These are phyloP conservation scores for Zoanthus sociatus DNA, from an alignment of 92 coral and sea anemone genomes.

Conservation along the genomic window DNA sequence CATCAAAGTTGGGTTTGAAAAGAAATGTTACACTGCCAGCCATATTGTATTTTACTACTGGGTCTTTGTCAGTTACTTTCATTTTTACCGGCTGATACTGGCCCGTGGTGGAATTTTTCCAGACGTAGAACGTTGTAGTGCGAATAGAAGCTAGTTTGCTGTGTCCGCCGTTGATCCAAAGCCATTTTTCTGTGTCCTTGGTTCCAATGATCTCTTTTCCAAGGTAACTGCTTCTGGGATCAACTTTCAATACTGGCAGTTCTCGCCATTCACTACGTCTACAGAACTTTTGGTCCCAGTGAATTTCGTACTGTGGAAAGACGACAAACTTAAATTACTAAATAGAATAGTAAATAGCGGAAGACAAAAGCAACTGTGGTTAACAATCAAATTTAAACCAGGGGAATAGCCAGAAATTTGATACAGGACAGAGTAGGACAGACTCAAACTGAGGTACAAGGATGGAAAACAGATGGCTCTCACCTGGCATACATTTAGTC, in stretches of 20 bases:
- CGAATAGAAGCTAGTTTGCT: background rate
- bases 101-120: background rate
- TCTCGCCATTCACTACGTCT: background rate
- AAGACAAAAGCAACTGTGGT: too few relatives aligned
- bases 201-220: slow-evolving; percentile 18
- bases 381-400: too few relatives aligned
- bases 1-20: slow-evolving; percentile 1
- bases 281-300: slow-evolving; percentile 15
- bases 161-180: slow-evolving; percentile 27
- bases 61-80: background rate
- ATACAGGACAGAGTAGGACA: background rate
- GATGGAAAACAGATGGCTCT: too few relatives aligned
- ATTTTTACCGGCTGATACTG: slow-evolving; percentile 15
- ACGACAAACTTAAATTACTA: background rate
- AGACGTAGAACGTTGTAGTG: background rate
- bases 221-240: background rate
- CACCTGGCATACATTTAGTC: too few relatives aligned
- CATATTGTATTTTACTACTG: background rate
- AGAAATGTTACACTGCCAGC: background rate
- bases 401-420: background rate
- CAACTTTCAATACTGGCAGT: background rate
- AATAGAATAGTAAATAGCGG: too few relatives aligned
- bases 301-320: background rate
- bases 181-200: slow-evolving; percentile 24
- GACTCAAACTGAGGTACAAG: background rate